A percentile compares a stretch with the other conserved stretches of the same genome.
Conservation (phyloP, 1,140 invertebrate species). For the Aleiodes sp. region DNA sequence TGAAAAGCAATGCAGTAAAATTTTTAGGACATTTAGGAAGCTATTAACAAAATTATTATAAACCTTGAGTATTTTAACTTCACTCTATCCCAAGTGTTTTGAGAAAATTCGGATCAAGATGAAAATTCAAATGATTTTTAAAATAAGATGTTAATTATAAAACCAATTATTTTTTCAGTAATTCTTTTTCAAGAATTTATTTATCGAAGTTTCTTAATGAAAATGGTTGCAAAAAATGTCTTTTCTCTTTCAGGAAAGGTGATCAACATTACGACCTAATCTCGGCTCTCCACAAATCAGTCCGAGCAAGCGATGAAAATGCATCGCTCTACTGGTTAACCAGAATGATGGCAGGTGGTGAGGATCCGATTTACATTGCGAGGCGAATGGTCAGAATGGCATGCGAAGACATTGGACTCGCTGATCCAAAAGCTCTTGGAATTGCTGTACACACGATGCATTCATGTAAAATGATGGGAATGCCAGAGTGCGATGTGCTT, state of each 20-base stretch:
- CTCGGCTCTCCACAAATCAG: conserved; percentile 86
- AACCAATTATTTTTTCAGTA: too few species aligned
- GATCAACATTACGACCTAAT: conserved; percentile 87
- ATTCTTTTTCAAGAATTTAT: too few species aligned
- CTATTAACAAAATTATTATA: too few species aligned
- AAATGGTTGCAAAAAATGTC: too few species aligned
- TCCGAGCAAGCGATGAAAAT: conserved; percentile 83
- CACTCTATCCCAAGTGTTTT: too few species aligned
- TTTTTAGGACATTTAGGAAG: too few species aligned
- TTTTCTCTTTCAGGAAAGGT: conserved; percentile 65
- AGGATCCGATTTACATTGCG: conserved; percentile 85
- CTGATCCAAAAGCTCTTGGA: conserved; percentile 69
- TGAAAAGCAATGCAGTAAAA: too few species aligned
- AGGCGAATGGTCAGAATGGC: conserved; percentile 79
- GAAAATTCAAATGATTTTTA: too few species aligned
- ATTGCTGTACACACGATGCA: conserved; percentile 79
- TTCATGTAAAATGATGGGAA: conserved; percentile 82
- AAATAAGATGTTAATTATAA: too few species aligned
- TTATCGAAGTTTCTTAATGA: too few species aligned
- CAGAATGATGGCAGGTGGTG: conserved; percentile 82
- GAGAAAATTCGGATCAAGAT: too few species aligned
- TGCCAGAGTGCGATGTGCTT: conserved; percentile 83
- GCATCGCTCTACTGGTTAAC: conserved; percentile 86
- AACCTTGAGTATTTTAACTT: too few species aligned
- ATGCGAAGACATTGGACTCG: conserved; percentile 77